These are phyloP conservation scores for Drosophila ambigua DNA, from an alignment of 1,140 invertebrate species.

Conservation along the genomic window DNA sequence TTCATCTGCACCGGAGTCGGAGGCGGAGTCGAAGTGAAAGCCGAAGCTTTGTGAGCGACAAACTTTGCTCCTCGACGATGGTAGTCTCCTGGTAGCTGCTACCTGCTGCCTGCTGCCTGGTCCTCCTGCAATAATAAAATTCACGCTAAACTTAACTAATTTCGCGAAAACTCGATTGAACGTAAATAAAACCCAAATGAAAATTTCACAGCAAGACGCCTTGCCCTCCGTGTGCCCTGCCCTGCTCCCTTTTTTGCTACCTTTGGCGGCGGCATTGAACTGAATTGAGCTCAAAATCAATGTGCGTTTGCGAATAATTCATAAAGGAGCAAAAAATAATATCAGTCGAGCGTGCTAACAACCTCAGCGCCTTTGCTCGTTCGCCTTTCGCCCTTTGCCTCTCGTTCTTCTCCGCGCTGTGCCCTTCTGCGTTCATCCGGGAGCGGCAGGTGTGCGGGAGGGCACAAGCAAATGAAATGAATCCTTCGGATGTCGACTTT, in stretches of 20 bases:
- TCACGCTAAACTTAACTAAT: constrained; percentile 66
- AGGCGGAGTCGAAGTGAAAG: background rate
- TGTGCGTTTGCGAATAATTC: constrained; percentile 53
- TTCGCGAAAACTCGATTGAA: constrained; percentile 64
- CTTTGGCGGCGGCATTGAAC: constrained; percentile 15
- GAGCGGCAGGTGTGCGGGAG: background rate
- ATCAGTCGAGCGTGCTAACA: constrained; percentile 57
- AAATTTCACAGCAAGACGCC: constrained; percentile 54
- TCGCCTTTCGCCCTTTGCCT: background rate
- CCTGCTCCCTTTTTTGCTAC: background rate
- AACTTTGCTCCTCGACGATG: background rate
- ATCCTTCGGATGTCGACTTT: constrained; percentile 27
- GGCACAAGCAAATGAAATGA: background rate
- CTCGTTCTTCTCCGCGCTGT: background rate
- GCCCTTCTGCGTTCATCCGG: background rate
- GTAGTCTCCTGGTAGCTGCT: background rate
- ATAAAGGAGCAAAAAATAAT: constrained; percentile 56
- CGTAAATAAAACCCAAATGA: constrained; percentile 62
- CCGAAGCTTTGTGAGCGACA: no score
- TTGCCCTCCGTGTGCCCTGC: background rate
- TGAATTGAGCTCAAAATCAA: constrained; percentile 38
- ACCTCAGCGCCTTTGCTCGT: background rate
- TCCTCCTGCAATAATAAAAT: constrained; percentile 44
- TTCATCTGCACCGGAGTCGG: background rate
- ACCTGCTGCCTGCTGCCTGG: no score